Percentiles rank a stretch among this genome's conserved stretches.
Conservation (phyloP, 2,888 invertebrate species). For the Acanthoscelides obtectus region DNA sequence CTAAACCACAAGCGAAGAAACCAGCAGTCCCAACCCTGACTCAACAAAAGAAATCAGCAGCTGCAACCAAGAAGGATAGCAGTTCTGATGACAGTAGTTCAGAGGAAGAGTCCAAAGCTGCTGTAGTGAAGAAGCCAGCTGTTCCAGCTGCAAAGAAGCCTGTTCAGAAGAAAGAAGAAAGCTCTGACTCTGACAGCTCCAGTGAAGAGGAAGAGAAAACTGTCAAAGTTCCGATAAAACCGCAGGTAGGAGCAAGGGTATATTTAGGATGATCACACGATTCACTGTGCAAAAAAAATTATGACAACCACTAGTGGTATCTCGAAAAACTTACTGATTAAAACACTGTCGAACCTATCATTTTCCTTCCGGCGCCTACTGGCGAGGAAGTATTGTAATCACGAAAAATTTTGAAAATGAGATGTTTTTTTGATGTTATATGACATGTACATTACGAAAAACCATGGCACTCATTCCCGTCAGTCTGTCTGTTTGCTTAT, state of each 20-base stretch:
- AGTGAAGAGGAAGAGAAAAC: conserved; percentile 33
- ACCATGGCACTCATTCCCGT: too few relatives aligned
- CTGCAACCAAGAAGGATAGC: conserved; percentile 21
- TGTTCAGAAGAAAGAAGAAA: conserved; percentile 28
- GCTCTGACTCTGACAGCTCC: conserved; percentile 44
- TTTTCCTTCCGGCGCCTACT: too few relatives aligned
- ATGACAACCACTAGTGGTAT: too few relatives aligned
- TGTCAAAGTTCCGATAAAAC: conserved; percentile 13
- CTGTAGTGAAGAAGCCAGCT: background rate
- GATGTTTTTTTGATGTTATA: too few relatives aligned
- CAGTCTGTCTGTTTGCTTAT: too few relatives aligned
- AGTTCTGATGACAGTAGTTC: conserved; percentile 32
- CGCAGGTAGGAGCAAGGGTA: background rate
- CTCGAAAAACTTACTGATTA: too few relatives aligned
- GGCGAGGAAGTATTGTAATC: too few relatives aligned
- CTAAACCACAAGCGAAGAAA: conserved; percentile 6
- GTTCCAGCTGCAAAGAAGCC: background rate
- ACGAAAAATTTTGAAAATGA: too few relatives aligned
- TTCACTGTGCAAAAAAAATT: too few relatives aligned
- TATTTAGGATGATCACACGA: too few relatives aligned
- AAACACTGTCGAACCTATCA: too few relatives aligned
- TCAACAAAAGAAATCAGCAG: conserved; percentile 10
- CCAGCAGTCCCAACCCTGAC: background rate
- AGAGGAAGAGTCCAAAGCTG: conserved; percentile 33
- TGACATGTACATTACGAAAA: too few relatives aligned